Conservation (phyloP, 2,797 vertebrate species). For the Helarctos malayanus region DNA sequence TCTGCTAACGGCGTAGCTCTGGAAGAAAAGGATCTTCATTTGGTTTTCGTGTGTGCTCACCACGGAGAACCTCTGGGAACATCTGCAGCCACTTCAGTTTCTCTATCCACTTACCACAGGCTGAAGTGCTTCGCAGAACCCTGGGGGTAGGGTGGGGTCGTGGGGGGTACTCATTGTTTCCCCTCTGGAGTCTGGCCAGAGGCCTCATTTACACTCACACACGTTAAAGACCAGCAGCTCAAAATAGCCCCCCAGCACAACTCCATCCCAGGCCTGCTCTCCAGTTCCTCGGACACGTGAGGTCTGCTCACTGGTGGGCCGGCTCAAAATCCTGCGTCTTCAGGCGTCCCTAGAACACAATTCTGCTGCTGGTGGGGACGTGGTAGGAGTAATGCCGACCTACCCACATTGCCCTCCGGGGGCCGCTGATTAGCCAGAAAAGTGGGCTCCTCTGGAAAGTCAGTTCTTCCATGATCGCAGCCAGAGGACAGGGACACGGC, state of each 20-base stretch:
- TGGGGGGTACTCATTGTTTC: rapidly evolving
- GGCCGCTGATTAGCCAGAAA: neutral
- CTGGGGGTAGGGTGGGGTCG: neutral
- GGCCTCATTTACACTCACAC: rapidly evolving
- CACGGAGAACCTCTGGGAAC: neutral
- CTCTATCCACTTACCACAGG: neutral
- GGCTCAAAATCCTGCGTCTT: constrained; percentile 16
- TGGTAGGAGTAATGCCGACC: neutral
- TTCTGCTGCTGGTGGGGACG: neutral
- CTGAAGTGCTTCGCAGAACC: rapidly evolving
- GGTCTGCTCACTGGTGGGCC: neutral
- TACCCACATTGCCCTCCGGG: rapidly evolving
- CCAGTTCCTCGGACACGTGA: neutral
- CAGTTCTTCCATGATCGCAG: rapidly evolving
- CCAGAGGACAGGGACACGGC: rapidly evolving
- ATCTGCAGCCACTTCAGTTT: neutral
- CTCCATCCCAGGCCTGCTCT: neutral
- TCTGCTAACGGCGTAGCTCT: neutral
- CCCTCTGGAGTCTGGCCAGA: neutral
- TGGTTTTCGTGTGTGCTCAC: neutral
- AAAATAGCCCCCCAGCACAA: rapidly evolving
- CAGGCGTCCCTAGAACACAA: neutral
- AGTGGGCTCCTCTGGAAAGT: rapidly evolving
- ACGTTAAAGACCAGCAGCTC: rapidly evolving
- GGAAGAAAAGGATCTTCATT: neutral